Base-by-base conservation (phyloP, 2,113 vertebrate genomes). In the Chamaetylas fuelleborni region DNA sequence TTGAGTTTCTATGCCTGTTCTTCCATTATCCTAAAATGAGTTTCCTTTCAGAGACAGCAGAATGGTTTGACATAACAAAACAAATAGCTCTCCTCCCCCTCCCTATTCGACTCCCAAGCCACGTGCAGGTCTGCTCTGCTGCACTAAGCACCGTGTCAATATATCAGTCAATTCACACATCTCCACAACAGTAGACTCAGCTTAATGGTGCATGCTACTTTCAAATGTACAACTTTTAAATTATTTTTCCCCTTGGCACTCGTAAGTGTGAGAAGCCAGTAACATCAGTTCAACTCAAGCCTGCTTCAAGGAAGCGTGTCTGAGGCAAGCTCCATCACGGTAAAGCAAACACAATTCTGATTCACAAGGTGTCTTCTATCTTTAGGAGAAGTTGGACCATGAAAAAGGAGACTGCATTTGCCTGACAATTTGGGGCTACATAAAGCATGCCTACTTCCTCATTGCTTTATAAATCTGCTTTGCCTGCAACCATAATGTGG, bases 21-120 rank as follows among this genome's bases (percentile, higher is more conserved):
- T 95, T 95, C 94, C 78, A 96, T 97, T 93, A 95, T 80, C 81
- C 86, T 58, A 83, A 97, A 96, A 97, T 89, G 83, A 96, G 87
- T 95, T 95, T 95, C 91, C 86, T 92, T 97, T 98, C 96, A 96
- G 89, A 90, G 66, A 47, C 38, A 64, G 85, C 65, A 96, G 87
- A 96, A 97, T 88, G 82, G 77, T 80, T 95, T 92, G 89, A 95
- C 92, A 94, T 56, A 94, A 73, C 45, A 96, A 94, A 95, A 92
- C 76, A 96, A 93, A 92, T 89, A 91, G 81, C 71, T 93, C 86
- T 94, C 92, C 88, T 91, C 86, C 88, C 86, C 83, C 65, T 96
- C 77, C 70, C 70, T 85, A 70, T 88, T 89, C 73, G 79, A 80
- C 47, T 93, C 93, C 54, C 90, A 91, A 91, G 94, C 91, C 88